Base-by-base conservation (phyloP, 2,797 vertebrate species). In the Myotis findleyi region DNA sequence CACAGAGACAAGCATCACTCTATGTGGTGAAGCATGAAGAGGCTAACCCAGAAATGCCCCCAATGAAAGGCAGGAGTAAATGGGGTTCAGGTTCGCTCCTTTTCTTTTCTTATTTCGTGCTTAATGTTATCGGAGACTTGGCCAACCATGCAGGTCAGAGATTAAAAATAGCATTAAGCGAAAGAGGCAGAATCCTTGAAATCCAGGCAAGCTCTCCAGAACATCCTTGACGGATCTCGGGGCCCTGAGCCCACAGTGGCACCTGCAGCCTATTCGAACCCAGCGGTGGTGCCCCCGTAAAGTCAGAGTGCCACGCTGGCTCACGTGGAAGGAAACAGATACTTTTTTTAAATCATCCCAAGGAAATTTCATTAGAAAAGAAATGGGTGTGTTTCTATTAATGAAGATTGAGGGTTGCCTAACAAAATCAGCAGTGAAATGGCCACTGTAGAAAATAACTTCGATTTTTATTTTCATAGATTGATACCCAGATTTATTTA, bases 161-260 rank as follows among this genome's bases (percentile, higher is more conserved):
- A 81, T 76, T 87, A 36, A 84, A 96, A 93, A 76, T 38, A 14
- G n/a, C 41, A 82, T 76, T 77, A 62, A 36, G 3, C 17, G 49
- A 84, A 17, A 87, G 7, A 90, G 57, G 62, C 11, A 79, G 9
- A 84, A 87, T 44, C 41, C 30, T 91, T 6, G 36, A 38, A 83
- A 64, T 64, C 25, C 9, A 57, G 10, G 6, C 36, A 41, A 66
- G 3, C 0, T 71, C 12, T 38, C 23, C 10, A 77, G 49, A 73
- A 69, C 18, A 49, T 16, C 1, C 14, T 51, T 69, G 18, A 53
- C 9, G 47, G 23, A 17, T 17, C 36, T 47, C 73, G 25, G 62
- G 6, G 85, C 0, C 7, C 14, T 71, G 21, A 80, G 18, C 36
- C 23, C 41, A 38, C 16, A 82, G 49, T 64, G 3, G 1, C n/a